Percentiles rank a stretch among this genome's conserved stretches.
Conservation (phyloP, 1,140 invertebrate genomes). For the Pseudomyrmex concolor region DNA sequence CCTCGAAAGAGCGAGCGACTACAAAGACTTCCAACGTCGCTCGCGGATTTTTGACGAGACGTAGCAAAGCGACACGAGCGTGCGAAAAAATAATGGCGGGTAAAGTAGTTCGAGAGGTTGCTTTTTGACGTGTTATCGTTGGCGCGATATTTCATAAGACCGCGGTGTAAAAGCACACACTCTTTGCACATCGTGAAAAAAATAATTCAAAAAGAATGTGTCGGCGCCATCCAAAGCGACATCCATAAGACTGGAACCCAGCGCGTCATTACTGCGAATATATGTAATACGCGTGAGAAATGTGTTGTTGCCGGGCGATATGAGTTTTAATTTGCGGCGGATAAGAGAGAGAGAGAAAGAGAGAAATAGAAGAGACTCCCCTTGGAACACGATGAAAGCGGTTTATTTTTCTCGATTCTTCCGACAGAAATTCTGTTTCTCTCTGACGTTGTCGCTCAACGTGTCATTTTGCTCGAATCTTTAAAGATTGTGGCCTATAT, state of each 20-base stretch:
- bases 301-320: background rate
- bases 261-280: constrained; percentile 17
- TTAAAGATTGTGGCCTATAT: constrained; percentile 1
- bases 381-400: constrained; percentile 25
- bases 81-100: constrained; percentile 22
- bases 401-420: constrained; percentile 17
- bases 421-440: constrained; percentile 20
- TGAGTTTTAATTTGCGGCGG: constrained; percentile 41
- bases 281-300: background rate
- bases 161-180: background rate
- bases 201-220: constrained; percentile 46
- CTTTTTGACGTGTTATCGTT: constrained; percentile 46
- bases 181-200: background rate
- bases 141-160: constrained; percentile 42
- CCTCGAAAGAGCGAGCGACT: constrained; percentile 15
- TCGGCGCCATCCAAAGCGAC: background rate
- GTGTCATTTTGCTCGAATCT: background rate
- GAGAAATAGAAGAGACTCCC: no score
- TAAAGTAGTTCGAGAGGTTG: constrained; percentile 19
- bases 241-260: background rate
- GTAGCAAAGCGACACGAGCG: background rate
- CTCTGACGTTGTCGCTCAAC: background rate
- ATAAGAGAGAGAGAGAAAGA: background rate
- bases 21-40: constrained; percentile 36
- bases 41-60: constrained; percentile 45